phyloP scores from a whole-genome alignment of 2,888 invertebrate species.

The Chironomus riparius region DNA sequence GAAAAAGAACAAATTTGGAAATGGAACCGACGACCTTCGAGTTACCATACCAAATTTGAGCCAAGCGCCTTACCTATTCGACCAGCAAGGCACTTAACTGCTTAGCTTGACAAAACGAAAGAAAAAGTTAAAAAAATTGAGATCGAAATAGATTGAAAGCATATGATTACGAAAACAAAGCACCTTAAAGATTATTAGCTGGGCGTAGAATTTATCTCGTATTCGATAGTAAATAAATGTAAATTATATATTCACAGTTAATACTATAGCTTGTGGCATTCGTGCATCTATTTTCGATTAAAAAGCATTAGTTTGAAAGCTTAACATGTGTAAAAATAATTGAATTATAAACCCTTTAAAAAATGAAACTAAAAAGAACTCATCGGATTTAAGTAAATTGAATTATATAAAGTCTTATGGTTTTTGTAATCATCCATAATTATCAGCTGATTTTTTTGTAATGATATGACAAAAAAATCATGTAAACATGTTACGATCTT shows the following conservation, averaged over 20 bases:
- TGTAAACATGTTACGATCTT: no score
- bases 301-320: background rate
- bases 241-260: no score
- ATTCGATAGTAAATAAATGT: background rate
- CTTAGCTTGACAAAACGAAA: no score
- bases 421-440: background rate
- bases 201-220: background rate
- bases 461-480: no score
- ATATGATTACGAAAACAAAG: background rate
- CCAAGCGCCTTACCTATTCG: no score
- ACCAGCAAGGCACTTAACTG: no score
- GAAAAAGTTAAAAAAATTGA: background rate
- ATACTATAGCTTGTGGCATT: background rate
- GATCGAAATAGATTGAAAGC: background rate
- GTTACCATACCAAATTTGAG: no score
- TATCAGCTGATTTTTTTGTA: no score
- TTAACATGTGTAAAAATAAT: background rate
- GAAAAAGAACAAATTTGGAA: no score
- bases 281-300: slow-evolving; percentile 7
- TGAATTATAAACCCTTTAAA: background rate
- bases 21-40: no score
- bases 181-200: background rate
- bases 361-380: background rate
- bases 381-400: background rate
- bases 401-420: background rate